Percentiles rank a stretch among this genome's conserved stretches.
These are phyloP conservation scores for Apodemia duryi DNA, from an alignment of 2,888 invertebrate species.

Conservation along the genomic window DNA sequence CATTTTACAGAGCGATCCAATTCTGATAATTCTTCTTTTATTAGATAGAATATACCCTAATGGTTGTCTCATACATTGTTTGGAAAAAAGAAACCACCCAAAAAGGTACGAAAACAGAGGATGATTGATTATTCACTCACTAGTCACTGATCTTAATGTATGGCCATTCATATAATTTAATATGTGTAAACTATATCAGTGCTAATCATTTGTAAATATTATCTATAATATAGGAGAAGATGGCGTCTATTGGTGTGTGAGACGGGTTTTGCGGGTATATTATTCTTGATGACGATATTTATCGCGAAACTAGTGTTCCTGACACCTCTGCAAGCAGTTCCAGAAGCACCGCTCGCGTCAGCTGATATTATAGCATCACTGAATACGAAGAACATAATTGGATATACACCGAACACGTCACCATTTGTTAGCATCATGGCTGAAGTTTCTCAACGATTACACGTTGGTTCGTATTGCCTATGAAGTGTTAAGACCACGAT, in stretches of 20 bases:
- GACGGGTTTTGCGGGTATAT: slow-evolving; percentile 40
- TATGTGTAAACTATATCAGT: too few relatives aligned
- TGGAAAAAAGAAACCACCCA: too few relatives aligned
- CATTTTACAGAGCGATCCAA: too few relatives aligned
- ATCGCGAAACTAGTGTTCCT: slow-evolving; percentile 60
- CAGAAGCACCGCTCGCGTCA: slow-evolving; percentile 42
- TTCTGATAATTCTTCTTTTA: too few relatives aligned
- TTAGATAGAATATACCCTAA: too few relatives aligned
- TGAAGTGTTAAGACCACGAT: too few relatives aligned
- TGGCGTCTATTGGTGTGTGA: slow-evolving; percentile 48
- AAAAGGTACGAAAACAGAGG: too few relatives aligned
- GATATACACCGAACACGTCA: slow-evolving; percentile 46
- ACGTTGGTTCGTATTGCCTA: slow-evolving; percentile 38
- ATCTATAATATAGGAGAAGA: slow-evolving; percentile 42
- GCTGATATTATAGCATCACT: slow-evolving; percentile 43
- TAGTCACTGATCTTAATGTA: too few relatives aligned
- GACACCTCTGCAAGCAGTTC: slow-evolving; percentile 49
- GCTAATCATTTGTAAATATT: too few relatives aligned
- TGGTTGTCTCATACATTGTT: too few relatives aligned
- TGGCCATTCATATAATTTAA: too few relatives aligned
- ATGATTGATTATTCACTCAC: too few relatives aligned
- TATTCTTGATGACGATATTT: slow-evolving; percentile 44
- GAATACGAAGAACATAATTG: slow-evolving; percentile 41
- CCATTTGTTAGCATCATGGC: slow-evolving; percentile 46
- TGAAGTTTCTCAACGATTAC: slow-evolving; percentile 39